phyloP scores from a whole-genome alignment of 2,888 invertebrate genomes.

The Geotrupes spiniger region DNA sequence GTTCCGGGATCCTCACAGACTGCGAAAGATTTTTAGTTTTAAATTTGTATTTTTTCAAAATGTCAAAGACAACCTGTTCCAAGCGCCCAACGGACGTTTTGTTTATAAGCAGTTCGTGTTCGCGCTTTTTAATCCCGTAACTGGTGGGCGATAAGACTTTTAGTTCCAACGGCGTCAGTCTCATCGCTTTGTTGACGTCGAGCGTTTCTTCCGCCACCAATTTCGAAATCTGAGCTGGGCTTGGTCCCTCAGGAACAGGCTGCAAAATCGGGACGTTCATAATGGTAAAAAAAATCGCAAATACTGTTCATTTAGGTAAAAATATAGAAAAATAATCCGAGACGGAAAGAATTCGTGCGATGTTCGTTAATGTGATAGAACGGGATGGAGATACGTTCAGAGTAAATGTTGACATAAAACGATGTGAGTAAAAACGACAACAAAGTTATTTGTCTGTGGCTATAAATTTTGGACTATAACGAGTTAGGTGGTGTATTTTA shows the following conservation, averaged over 20 bases:
- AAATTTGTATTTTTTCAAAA: not conserved
- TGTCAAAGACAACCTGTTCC: constrained; percentile 32
- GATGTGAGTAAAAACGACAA: too few relatives aligned
- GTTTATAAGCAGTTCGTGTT: constrained; percentile 37
- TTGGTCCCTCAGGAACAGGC: constrained; percentile 22
- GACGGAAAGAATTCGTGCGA: too few relatives aligned
- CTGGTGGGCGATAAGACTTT: constrained; percentile 33
- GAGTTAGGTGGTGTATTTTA: too few relatives aligned
- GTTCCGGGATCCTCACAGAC: constrained; percentile 36
- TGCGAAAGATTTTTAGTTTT: constrained; percentile 22
- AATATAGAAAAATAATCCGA: too few relatives aligned
- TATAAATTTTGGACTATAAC: too few relatives aligned
- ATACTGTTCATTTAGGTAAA: not conserved
- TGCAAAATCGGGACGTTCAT: not conserved
- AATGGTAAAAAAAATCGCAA: not conserved
- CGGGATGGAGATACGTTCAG: too few relatives aligned
- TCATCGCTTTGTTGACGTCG: constrained; percentile 41
- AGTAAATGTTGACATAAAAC: too few relatives aligned
- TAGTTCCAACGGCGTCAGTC: constrained; percentile 41
- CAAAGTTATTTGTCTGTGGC: too few relatives aligned
- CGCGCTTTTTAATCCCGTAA: constrained; percentile 37
- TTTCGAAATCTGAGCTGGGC: constrained; percentile 35
- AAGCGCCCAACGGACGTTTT: constrained; percentile 38
- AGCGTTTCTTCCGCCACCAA: constrained; percentile 43
- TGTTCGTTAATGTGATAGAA: too few relatives aligned